Percentiles rank a stretch among this genome's conserved stretches.
These are phyloP conservation scores for Panzeria rudis DNA, from an alignment of 2,888 invertebrate species.

Conservation along the genomic window DNA sequence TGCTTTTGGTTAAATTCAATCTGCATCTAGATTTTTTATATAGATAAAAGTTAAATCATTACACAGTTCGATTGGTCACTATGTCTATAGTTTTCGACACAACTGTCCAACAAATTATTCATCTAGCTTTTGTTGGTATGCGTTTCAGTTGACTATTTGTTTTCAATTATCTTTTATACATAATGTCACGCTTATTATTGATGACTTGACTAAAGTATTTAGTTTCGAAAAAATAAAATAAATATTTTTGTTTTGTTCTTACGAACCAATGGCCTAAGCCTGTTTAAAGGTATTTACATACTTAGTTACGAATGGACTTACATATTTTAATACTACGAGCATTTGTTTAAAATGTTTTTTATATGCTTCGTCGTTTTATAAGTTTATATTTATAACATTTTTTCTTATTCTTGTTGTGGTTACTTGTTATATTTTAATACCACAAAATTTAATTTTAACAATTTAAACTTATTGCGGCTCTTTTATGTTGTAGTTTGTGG, in stretches of 20 bases:
- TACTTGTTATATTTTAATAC: neutral
- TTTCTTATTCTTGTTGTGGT: neutral
- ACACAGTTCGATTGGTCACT: neutral
- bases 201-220: slow-evolving; percentile 29
- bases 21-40: no score
- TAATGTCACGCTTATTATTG: slow-evolving; percentile 45
- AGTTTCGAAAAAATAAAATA: neutral
- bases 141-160: neutral
- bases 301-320: neutral
- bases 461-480: neutral
- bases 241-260: slow-evolving; percentile 37
- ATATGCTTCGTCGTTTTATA: neutral
- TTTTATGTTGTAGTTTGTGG: neutral
- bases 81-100: neutral
- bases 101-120: neutral
- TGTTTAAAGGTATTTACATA: slow-evolving; percentile 33
- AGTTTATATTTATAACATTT: neutral
- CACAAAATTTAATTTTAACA: neutral
- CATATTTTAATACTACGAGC: neutral
- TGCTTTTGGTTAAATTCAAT: neutral
- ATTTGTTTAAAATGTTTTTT: neutral
- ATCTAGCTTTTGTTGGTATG: neutral
- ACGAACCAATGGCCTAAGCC: slow-evolving; percentile 45
- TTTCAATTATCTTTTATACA: slow-evolving; percentile 9
- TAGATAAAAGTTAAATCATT: no score